These are phyloP conservation scores for Scelioninae gen. 1 DNA, from an alignment of 2,888 invertebrate genomes.

Conservation along the genomic window DNA sequence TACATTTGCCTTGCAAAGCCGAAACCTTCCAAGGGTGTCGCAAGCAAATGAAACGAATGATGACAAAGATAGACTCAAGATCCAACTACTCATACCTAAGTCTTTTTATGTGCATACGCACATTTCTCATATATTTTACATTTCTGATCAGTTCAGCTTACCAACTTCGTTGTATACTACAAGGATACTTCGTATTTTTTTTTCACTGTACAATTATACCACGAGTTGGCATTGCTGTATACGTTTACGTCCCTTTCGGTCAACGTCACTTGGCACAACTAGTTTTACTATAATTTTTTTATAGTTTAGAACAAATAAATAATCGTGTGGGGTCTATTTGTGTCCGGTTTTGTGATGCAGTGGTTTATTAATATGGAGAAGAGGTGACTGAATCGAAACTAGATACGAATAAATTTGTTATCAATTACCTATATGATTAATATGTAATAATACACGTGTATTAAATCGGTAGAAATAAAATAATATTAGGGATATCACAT, in stretches of 20 bases:
- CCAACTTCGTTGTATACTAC: slow-evolving; percentile 33
- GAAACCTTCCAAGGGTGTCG: slow-evolving; percentile 80
- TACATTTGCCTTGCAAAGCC: slow-evolving; percentile 91
- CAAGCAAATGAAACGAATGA: slow-evolving; percentile 79
- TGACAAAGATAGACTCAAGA: slow-evolving; percentile 37
- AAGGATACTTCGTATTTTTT: too few relatives aligned
- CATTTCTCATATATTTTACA: slow-evolving; percentile 35
- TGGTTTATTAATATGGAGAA: not conserved
- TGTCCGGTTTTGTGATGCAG: slow-evolving; percentile 10
- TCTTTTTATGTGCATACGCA: slow-evolving; percentile 37
- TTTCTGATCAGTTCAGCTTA: slow-evolving; percentile 30
- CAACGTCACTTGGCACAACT: slow-evolving; percentile 58
- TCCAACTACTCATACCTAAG: slow-evolving; percentile 33
- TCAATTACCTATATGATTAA: slow-evolving; percentile 12
- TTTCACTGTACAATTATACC: slow-evolving; percentile 14
- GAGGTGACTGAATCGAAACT: too few relatives aligned
- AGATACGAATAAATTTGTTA: too few relatives aligned
- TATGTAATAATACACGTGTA: slow-evolving; percentile 39
- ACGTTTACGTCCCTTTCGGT: slow-evolving; percentile 21
- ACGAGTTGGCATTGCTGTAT: slow-evolving; percentile 32
- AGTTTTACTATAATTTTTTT: slow-evolving; percentile 19
- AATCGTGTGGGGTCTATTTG: slow-evolving; percentile 24
- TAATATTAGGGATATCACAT: not conserved
- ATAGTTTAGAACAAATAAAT: slow-evolving; percentile 1
- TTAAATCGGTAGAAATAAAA: slow-evolving; percentile 18